Percentiles rank a stretch among this genome's conserved stretches.
These are phyloP conservation scores for Anolis sagrei DNA, from an alignment of 2,113 vertebrate species.

Conservation along the genomic window DNA sequence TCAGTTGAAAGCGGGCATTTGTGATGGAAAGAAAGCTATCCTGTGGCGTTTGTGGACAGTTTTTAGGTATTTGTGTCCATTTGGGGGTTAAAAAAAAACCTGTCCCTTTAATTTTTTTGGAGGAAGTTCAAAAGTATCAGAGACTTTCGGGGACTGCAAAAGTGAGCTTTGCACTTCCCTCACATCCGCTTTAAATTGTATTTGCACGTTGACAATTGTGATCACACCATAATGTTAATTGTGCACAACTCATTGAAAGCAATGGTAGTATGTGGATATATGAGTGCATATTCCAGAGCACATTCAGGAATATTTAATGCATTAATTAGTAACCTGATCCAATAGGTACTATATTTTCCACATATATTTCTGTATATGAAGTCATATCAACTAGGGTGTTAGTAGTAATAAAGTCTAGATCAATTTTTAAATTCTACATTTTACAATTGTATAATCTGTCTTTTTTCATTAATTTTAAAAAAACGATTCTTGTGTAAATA, in stretches of 20 bases:
- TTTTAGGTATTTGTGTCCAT: too few relatives aligned
- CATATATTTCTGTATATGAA: not conserved
- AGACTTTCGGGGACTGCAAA: too few relatives aligned
- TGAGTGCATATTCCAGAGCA: not conserved
- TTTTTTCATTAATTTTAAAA: not conserved
- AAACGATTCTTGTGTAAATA: not conserved
- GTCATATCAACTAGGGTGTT: not conserved
- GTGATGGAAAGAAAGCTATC: too few relatives aligned
- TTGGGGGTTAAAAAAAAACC: too few relatives aligned
- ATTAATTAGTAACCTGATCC: not conserved
- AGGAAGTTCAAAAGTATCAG: too few relatives aligned
- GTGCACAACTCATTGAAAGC: not conserved
- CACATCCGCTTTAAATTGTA: not conserved
- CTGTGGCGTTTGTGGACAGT: too few relatives aligned
- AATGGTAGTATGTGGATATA: too few relatives aligned
- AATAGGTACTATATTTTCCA: not conserved
- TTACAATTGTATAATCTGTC: slow-evolving; percentile 1
- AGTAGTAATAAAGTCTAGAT: not conserved
- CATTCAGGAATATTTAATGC: not conserved
- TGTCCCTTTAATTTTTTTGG: too few relatives aligned
- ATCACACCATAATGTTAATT: not conserved
- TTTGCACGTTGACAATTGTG: not conserved
- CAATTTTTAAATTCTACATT: slow-evolving; percentile 3
- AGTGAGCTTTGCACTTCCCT: too few relatives aligned
- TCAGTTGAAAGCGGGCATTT: too few relatives aligned